phyloP scores from a whole-genome alignment of 2,888 invertebrate species.

The Rambutsinella grinnellia region DNA sequence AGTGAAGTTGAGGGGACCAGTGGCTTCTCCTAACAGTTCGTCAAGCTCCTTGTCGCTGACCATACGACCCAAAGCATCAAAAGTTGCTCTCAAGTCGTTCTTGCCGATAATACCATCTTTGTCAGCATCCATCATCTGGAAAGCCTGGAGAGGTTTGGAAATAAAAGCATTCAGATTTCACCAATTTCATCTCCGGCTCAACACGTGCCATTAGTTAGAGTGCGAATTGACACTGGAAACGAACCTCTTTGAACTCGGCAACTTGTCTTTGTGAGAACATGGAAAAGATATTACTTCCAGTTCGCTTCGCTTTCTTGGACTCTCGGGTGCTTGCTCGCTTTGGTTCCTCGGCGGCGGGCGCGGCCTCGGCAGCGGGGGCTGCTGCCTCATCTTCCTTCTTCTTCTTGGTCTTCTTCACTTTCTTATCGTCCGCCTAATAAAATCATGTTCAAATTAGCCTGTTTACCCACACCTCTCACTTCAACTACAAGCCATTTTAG shows the following conservation, averaged over 20 bases:
- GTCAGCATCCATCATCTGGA: slow-evolving; percentile 96
- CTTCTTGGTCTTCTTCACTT: slow-evolving; percentile 88
- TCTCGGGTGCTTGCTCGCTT: slow-evolving; percentile 87
- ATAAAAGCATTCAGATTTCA: not conserved
- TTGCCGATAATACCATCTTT: slow-evolving; percentile 90
- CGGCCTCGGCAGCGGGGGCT: slow-evolving; percentile 78
- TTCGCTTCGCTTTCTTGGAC: slow-evolving; percentile 84
- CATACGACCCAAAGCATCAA: slow-evolving; percentile 92
- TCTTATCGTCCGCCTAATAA: slow-evolving; percentile 91
- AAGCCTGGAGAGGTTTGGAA: slow-evolving; percentile 75
- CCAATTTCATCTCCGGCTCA: not conserved
- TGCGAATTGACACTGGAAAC: not conserved
- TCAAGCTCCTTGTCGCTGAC: slow-evolving; percentile 92
- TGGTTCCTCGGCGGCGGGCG: slow-evolving; percentile 73
- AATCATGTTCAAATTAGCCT: not conserved
- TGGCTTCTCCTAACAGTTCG: slow-evolving; percentile 87
- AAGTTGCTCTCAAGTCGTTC: slow-evolving; percentile 90
- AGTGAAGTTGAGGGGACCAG: slow-evolving; percentile 95
- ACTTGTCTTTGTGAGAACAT: slow-evolving; percentile 97
- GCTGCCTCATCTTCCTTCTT: slow-evolving; percentile 68
- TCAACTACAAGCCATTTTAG: no score
- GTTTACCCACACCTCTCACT: no score
- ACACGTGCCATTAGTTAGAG: not conserved
- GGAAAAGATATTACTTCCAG: slow-evolving; percentile 96
- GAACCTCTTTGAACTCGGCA: slow-evolving; percentile 94